Percentiles rank a stretch among this genome's conserved stretches.
phyloP scores from a whole-genome alignment of 2,113 vertebrate species.

The Petrocephalus microphthalmus region DNA sequence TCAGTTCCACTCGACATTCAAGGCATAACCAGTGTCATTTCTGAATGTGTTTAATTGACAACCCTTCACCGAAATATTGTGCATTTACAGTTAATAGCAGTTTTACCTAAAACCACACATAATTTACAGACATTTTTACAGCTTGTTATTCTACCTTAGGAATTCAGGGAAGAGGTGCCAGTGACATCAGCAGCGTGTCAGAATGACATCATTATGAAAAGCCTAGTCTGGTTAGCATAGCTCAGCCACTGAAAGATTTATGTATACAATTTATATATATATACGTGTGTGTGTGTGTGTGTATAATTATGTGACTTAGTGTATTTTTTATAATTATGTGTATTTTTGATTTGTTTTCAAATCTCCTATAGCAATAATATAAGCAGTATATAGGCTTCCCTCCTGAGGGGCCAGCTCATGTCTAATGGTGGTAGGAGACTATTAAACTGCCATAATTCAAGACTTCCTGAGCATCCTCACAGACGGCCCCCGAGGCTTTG shows the following conservation, averaged over 20 bases:
- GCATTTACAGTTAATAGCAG: neutral
- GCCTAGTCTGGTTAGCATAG: neutral
- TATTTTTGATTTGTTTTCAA: neutral
- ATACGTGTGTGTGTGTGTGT: too few relatives aligned
- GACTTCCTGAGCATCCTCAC: neutral
- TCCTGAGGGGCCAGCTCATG: neutral
- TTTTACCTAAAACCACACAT: neutral
- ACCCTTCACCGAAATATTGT: neutral
- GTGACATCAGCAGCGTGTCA: neutral
- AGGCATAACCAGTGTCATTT: neutral
- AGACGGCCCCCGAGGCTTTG: neutral
- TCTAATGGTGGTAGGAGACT: neutral
- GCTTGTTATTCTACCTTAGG: neutral
- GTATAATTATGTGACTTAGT: neutral
- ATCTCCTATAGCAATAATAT: neutral
- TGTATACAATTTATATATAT: too few relatives aligned
- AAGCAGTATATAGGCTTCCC: neutral
- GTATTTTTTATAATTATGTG: too few relatives aligned
- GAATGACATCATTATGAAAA: neutral
- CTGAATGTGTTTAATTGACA: neutral
- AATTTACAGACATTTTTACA: neutral
- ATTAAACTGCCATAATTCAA: neutral
- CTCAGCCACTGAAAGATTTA: neutral
- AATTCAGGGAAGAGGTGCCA: neutral
- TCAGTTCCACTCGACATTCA: neutral